phyloP scores from a whole-genome alignment of 2,113 vertebrate genomes.

The Sceloporus undulatus region DNA sequence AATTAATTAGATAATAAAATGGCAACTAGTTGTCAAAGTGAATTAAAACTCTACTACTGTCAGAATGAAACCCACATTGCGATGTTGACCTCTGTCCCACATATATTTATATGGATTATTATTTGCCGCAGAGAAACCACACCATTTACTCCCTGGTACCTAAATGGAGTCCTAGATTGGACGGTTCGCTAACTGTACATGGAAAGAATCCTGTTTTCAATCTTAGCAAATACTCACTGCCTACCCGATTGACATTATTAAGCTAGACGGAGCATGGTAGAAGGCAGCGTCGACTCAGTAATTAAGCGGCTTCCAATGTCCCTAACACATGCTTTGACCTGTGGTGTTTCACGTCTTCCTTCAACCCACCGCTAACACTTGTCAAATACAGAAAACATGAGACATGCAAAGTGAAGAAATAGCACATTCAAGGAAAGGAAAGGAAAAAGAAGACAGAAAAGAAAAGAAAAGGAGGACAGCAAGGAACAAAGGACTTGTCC shows the following conservation, averaged over 20 bases:
- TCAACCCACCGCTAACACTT: constrained; percentile 4
- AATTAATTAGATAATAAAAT: background rate
- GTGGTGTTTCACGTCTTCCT: background rate
- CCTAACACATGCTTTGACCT: background rate
- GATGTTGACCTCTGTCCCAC: background rate
- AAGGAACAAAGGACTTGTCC: constrained; percentile 73
- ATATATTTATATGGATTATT: constrained; percentile 6
- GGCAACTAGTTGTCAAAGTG: background rate
- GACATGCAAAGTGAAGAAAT: constrained; percentile 45
- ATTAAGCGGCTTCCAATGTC: too few relatives aligned
- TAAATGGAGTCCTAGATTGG: too few relatives aligned
- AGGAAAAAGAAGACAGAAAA: constrained; percentile 43
- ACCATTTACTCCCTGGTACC: too few relatives aligned
- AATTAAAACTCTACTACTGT: too few relatives aligned
- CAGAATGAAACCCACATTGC: background rate
- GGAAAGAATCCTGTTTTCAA: too few relatives aligned
- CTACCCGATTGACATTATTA: too few relatives aligned
- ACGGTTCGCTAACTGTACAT: too few relatives aligned
- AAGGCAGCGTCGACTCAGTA: too few relatives aligned
- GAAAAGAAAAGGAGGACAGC: constrained; percentile 34
- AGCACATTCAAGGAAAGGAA: constrained; percentile 55
- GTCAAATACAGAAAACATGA: constrained; percentile 41
- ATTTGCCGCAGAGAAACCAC: background rate
- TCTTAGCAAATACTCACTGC: too few relatives aligned
- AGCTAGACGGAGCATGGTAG: too few relatives aligned